Base-by-base conservation (phyloP, 2,888 invertebrate species). In the Unio delphinus region DNA sequence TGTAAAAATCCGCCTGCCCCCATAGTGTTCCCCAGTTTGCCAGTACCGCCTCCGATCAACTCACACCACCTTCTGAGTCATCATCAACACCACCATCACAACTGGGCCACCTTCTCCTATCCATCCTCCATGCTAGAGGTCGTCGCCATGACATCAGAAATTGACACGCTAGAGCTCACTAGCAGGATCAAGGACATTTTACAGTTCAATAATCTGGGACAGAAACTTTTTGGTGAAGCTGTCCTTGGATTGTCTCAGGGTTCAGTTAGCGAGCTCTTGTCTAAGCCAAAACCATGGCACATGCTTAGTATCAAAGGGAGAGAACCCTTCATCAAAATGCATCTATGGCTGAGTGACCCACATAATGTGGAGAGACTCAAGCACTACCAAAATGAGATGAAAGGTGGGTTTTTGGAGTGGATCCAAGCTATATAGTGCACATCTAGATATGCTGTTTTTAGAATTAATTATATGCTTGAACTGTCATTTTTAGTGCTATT, bases 211-310 rank as follows among this genome's bases (percentile, higher is more conserved):
- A 98, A 98, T 88, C 97, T 99, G 81, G 98, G 98, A 4, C 99
- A 99, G 91, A 98, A 98, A 92, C 93, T 94, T 89, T 99, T 99
- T 87, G 99, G 99, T 17, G 99, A 99, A 91, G 97, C 97, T 0
- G 98, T 99, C 5, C 92, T 99, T 20, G 98, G 98, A 0, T 92
- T 99, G 54, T 97, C 97, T 0, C 98, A 99, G 91, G 98, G 90
- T 56, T 89, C 98, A 3, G 98, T 98, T 18, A 98, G 97, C 86
- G 99, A 99, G 90, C 92, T 99, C 75, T 92, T 99, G 11, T 97
- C 98, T 74, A 98, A 98, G 90, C 99, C 99, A 6, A 99, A 99
- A 87, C 98, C 98, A 0, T 99, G 99, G 98, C 97, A 97, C 89
- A 97, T 98, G 97, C 93, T 99, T 68, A 98, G 97, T 88, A 97